Percentiles rank a stretch among this genome's conserved stretches.
phyloP scores from a whole-genome alignment of 2,113 vertebrate species.

The Mesoclemmys tuberculata region DNA sequence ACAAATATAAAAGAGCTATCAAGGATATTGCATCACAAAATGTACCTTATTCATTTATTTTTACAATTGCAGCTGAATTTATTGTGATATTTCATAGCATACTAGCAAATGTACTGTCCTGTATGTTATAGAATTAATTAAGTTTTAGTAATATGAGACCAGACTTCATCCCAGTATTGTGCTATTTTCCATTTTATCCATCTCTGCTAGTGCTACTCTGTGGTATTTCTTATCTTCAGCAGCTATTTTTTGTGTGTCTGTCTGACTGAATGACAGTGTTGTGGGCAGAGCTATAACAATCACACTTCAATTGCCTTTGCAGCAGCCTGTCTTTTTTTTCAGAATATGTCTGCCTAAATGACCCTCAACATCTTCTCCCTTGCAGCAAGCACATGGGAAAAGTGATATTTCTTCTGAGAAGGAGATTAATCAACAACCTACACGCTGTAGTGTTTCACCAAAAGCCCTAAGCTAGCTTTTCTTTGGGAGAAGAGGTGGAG shows the following conservation, averaged over 20 bases:
- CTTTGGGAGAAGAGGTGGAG: background rate
- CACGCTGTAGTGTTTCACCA: background rate
- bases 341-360: background rate
- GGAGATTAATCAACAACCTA: background rate
- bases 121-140: accelerated
- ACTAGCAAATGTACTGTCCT: background rate
- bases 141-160: accelerated
- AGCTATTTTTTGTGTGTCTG: accelerated
- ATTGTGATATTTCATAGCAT: background rate
- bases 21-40: background rate
- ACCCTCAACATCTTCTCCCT: background rate
- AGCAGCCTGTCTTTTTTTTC: background rate
- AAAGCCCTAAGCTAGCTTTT: background rate
- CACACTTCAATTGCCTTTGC: background rate
- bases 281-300: background rate
- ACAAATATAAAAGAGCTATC: background rate
- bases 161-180: background rate
- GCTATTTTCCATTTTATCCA: background rate
- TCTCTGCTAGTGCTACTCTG: background rate
- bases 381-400: background rate
- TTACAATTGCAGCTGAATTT: background rate
- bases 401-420: background rate
- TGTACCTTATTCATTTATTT: background rate
- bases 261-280: background rate
- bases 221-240: background rate